Conservation (phyloP, 2,888 invertebrate species). For the Chirona hameri region DNA sequence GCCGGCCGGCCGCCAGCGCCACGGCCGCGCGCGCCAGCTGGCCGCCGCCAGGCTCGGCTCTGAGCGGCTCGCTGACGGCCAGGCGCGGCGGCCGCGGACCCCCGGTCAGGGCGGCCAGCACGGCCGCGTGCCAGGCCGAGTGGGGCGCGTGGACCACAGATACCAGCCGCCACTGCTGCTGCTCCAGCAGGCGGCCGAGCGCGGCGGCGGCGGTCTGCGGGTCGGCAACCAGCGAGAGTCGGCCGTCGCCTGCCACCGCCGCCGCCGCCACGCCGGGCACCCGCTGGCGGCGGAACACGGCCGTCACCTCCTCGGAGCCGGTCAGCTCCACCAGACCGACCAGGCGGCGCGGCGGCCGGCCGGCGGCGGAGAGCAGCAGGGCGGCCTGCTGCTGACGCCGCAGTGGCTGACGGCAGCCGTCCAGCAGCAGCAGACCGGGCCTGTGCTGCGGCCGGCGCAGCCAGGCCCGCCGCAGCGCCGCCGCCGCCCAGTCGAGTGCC, state of each 20-base stretch:
- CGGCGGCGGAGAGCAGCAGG: conserved; percentile 5
- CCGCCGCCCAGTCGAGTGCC: conserved; percentile 36
- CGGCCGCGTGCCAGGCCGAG: not conserved
- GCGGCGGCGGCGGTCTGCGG: not conserved
- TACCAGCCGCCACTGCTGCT: not conserved
- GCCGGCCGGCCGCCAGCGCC: not conserved
- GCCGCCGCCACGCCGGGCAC: not conserved
- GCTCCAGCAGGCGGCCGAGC: not conserved
- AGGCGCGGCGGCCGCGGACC: not conserved
- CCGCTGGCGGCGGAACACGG: not conserved
- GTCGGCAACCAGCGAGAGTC: not conserved
- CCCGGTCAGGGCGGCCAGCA: not conserved
- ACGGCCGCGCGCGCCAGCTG: not conserved
- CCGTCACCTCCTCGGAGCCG: not conserved
- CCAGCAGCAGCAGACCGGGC: conserved; percentile 13
- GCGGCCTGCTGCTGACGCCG: conserved; percentile 11
- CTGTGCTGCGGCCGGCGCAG: not conserved
- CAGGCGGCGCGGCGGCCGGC: not conserved
- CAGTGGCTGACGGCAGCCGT: not conserved
- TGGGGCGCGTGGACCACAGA: not conserved
- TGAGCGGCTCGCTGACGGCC: not conserved
- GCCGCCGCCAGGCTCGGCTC: not conserved
- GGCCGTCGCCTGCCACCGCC: not conserved
- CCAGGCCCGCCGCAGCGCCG: conserved; percentile 44
- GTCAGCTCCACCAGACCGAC: not conserved